Evolutionary conservation across 2,797 vertebrate genomes (phyloP), one percentile per base, ranked within the genome.

Genomic region (Echeneis naucrates): DNA sequence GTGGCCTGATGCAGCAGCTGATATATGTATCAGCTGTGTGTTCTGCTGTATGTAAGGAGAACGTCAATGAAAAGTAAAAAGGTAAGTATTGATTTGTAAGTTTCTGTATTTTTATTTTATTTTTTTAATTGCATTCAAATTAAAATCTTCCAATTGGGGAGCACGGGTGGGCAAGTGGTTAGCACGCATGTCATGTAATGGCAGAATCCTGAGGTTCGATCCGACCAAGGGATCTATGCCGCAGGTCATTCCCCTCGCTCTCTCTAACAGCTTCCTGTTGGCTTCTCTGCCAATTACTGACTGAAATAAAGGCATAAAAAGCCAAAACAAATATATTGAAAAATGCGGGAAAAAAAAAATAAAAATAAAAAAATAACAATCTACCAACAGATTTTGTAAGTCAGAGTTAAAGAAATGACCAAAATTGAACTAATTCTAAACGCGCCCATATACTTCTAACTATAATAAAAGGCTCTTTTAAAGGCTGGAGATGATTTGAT

Each of bases 1-100:
- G 83, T 37, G 59, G 69, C 68, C 38, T 68, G 54, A 77, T 72
- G 62, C 56, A 64, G 70, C 83, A 79, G 75, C n/a, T 48, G 50
- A 73, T 30, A 30, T n/a, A n/a, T n/a, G n/a, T n/a, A n/a, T n/a
- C n/a, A n/a, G n/a, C n/a, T n/a, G n/a, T n/a, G n/a, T n/a, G 21
- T 58, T 57, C 45, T 24, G 63, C 3, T 2, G 35, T 42, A 62
- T 14, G 9, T 44, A 27, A 44, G 24, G 0, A 27, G 9, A 23
- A 42, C 19, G 50, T 26, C 1, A 16, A 63, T 57, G 16, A 27
- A 35, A 44, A n/a, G 16, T 59, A n/a, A 52, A 52, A 55, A 10
- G 5, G 23, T 23, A 30, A 19, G 2, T 13, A 19, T n/a, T 12
- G 2, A 47, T 40, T 59, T 70, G 26, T 26, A 23, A 65, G 8